These are phyloP conservation scores for Sweltsa coloradensis DNA, from an alignment of 1,140 invertebrate species.

Conservation along the genomic window DNA sequence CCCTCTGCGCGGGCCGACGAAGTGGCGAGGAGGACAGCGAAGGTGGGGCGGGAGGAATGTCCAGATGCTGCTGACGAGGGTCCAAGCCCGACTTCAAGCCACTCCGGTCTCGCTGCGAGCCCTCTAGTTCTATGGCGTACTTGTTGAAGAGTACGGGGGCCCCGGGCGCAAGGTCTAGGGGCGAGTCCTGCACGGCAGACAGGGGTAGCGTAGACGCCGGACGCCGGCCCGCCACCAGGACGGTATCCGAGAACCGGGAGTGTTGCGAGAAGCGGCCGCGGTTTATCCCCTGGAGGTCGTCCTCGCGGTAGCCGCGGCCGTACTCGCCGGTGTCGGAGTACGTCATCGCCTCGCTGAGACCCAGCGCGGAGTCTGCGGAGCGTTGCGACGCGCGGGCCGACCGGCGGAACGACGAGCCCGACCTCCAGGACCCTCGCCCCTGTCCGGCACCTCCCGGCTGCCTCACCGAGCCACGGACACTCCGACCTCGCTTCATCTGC, in stretches of 20 bases:
- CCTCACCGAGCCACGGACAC: constrained; percentile 1
- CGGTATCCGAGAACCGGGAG: constrained; percentile 28
- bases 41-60: background rate
- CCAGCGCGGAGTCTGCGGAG: constrained; percentile 48
- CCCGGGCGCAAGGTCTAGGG: constrained; percentile 7
- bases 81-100: background rate
- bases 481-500: constrained; percentile 20
- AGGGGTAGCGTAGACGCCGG: background rate
- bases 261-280: constrained; percentile 26
- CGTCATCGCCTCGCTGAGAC: constrained; percentile 36
- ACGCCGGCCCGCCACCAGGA: constrained; percentile 1
- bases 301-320: constrained; percentile 15
- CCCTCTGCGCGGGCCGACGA: constrained; percentile 29
- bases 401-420: constrained; percentile 39
- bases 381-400: constrained; percentile 55
- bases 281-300: constrained; percentile 14
- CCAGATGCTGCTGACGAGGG: constrained; percentile 1
- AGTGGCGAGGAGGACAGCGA: constrained; percentile 1
- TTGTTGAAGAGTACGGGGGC: constrained; percentile 53
- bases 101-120: constrained; percentile 6
- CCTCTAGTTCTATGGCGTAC: constrained; percentile 49
- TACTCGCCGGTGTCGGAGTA: constrained; percentile 29
- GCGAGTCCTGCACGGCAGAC: background rate
- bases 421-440: constrained; percentile 32
- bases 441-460: too few species aligned